Evolutionary conservation across 2,888 invertebrate genomes (phyloP), one percentile per base, ranked within the genome.

Genomic region (Myathropa florea): DNA sequence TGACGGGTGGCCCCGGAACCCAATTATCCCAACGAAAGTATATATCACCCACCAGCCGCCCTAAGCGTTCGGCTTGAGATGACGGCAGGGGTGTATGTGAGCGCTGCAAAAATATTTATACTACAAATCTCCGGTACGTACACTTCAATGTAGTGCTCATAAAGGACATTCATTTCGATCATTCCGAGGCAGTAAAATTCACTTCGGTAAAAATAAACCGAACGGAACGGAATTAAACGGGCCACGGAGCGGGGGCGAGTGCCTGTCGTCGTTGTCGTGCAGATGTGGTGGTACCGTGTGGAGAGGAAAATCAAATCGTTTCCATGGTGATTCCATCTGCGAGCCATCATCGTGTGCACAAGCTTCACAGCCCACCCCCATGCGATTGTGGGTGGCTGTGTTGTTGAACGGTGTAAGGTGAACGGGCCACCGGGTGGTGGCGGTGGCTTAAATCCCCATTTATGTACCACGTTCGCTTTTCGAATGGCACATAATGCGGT

Each of bases 111-210:
- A 86, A 86, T 86, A 86, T 86, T 86, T 86, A 86, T 86, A 83
- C 86, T 86, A 86, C 78, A 86, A 86, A 86, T 86, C 86, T 86
- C 86, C 83, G 86, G 86, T 86, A 83, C 86, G 86, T 75, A 86
- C 86, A 86, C 86, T 86, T 86, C 61, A 86, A 82, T 86, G 78
- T 82, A 86, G 83, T 67, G 78, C 86, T 86, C 86, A 83, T 86
- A 86, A 79, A 86, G 63, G 83, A 73, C 86, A 86, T 86, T 86
- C 86, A 78, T 83, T 86, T 83, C 82, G 78, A 86, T 86, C 86
- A 79, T 86, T 86, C 75, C 70, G 78, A 83, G 78, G 83, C 78
- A 79, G 83, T 86, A 78, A 86, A 83, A 86, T 86, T 86, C 78
- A 83, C 82, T 82, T 83, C 82, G 75, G 83, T 71, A 78, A 83